Evolutionary conservation across 2,113 vertebrate genomes (phyloP).

Genomic region (Misgurnus mizolepis): DNA sequence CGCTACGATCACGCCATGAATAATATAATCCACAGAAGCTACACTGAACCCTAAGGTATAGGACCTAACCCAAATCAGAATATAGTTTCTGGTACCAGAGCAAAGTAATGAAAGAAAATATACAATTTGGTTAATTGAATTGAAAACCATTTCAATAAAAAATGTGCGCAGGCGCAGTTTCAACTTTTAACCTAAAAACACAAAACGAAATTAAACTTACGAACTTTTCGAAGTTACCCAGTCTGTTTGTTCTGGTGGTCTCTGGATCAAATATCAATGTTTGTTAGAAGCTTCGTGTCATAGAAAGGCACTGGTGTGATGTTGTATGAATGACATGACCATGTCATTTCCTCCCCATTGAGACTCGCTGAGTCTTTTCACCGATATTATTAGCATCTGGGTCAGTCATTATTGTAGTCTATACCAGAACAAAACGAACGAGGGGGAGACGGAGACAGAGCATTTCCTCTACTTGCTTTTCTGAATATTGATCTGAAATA

Average conservation of each 20-base stretch:
- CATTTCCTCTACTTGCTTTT: conserved; percentile 48
- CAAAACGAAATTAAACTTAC: conserved; percentile 5
- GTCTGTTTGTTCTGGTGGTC: conserved; percentile 33
- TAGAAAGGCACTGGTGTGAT: conserved; percentile 39
- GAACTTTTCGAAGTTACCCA: background rate
- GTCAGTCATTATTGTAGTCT: conserved; percentile 49
- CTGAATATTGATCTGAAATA: conserved; percentile 50
- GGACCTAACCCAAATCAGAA: background rate
- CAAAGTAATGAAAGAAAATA: background rate
- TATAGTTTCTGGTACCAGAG: background rate
- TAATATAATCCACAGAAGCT: background rate
- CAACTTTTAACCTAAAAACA: background rate
- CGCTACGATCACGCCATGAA: background rate
- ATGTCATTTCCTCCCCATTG: conserved; percentile 46
- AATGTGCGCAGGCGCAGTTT: background rate
- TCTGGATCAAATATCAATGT: conserved; percentile 27
- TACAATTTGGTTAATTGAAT: background rate
- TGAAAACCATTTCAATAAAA: background rate
- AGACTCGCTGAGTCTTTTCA: conserved; percentile 42
- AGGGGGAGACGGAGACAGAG: conserved; percentile 35
- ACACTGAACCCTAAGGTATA: background rate
- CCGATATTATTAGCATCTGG: conserved; percentile 54
- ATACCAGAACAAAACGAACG: conserved; percentile 45
- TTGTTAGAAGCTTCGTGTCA: conserved; percentile 39
- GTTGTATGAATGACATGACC: conserved; percentile 49